phyloP scores from a whole-genome alignment of 2,888 invertebrate genomes.

The Drosophila cognata region DNA sequence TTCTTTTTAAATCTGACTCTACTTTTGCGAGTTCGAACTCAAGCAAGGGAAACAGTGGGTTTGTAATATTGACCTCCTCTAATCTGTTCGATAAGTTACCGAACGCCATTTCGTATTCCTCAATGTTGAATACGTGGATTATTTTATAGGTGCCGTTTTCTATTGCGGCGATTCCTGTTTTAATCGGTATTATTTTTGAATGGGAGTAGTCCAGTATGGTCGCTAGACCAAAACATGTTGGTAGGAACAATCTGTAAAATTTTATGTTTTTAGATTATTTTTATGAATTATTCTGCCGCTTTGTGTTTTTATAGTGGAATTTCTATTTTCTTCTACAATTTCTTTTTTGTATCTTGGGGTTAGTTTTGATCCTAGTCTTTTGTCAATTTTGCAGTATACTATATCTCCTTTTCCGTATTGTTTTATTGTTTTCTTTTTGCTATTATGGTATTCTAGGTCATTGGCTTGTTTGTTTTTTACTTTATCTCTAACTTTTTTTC shows the following conservation, averaged over 20 bases:
- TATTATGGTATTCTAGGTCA: constrained; percentile 33
- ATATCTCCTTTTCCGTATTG: background rate
- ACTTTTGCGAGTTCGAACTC: background rate
- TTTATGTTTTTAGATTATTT: background rate
- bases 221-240: background rate
- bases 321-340: background rate
- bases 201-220: background rate
- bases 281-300: background rate
- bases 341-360: constrained; percentile 11
- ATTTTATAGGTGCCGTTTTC: background rate
- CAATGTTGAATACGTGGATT: background rate
- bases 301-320: background rate
- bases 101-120: background rate
- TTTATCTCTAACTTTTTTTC: background rate
- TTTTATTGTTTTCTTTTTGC: constrained; percentile 40
- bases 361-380: constrained; percentile 41
- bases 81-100: too few species aligned
- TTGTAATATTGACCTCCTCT: too few species aligned
- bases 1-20: too few species aligned
- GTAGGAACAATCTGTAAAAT: background rate
- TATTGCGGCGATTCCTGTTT: background rate
- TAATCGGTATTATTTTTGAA: background rate
- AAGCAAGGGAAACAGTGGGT: background rate
- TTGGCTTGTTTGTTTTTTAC: background rate
- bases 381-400: background rate